Evolutionary conservation across 2,113 vertebrate species (phyloP).

Genomic region (Perccottus glenii): DNA sequence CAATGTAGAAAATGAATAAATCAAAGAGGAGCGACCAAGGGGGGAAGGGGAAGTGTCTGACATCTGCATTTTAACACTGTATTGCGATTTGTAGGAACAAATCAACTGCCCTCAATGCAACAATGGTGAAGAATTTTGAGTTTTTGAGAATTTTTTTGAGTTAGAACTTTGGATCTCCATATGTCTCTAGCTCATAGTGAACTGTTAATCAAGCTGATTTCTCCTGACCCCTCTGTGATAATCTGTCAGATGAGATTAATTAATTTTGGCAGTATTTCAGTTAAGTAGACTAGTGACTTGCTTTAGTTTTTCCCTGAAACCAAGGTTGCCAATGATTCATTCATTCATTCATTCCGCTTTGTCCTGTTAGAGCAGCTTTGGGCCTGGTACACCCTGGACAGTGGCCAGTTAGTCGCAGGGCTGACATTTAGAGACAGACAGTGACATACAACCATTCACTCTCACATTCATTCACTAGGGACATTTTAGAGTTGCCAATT

Average conservation of each 20-base stretch:
- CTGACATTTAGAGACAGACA: too few species aligned
- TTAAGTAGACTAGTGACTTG: conserved; percentile 41
- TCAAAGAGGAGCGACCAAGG: conserved; percentile 75
- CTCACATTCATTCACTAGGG: too few species aligned
- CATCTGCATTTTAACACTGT: conserved; percentile 73
- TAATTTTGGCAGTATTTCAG: conserved; percentile 17
- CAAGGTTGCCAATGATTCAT: conserved; percentile 29
- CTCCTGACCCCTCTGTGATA: background rate
- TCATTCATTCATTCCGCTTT: too few species aligned
- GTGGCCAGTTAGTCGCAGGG: too few species aligned
- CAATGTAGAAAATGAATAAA: conserved; percentile 77
- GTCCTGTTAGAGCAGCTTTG: too few species aligned
- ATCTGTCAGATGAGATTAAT: background rate
- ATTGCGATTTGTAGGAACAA: conserved; percentile 58
- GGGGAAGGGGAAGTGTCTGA: conserved; percentile 60
- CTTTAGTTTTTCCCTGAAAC: conserved; percentile 18
- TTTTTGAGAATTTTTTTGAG: conserved; percentile 20
- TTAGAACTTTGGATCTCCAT: background rate
- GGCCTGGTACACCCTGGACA: too few species aligned
- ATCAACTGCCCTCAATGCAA: conserved; percentile 40
- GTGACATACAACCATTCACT: too few species aligned
- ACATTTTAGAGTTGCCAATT: too few species aligned
- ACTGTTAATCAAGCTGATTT: background rate
- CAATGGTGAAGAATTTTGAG: conserved; percentile 32
- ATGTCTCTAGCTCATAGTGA: background rate